A percentile compares a stretch with the other conserved stretches of the same genome.
Evolutionary conservation across 2,888 invertebrate species (phyloP).

Genomic region (Lottia scabra): DNA sequence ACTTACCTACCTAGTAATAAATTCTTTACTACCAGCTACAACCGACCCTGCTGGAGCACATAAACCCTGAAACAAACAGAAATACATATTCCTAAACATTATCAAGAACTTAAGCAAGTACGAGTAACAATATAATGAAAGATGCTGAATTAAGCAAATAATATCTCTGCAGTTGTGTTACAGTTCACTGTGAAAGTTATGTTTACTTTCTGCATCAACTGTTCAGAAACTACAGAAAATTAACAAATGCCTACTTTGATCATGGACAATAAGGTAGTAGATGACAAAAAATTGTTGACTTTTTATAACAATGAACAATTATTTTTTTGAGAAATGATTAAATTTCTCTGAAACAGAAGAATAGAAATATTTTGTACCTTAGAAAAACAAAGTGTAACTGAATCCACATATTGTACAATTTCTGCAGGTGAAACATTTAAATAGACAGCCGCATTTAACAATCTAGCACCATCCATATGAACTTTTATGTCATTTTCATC

Average conservation of each 20-base stretch:
- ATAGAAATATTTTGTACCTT: slow-evolving; percentile 73
- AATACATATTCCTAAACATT: background rate
- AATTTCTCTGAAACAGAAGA: too few species aligned
- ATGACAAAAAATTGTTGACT: too few species aligned
- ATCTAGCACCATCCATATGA: slow-evolving; percentile 94
- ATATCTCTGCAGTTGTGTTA: too few species aligned
- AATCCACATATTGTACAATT: slow-evolving; percentile 81
- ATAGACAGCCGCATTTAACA: slow-evolving; percentile 89
- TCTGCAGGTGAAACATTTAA: slow-evolving; percentile 76
- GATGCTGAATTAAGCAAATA: too few species aligned
- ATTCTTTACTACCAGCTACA: slow-evolving; percentile 77
- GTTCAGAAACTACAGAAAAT: too few species aligned
- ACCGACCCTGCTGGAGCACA: slow-evolving; percentile 91
- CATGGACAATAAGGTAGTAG: too few species aligned
- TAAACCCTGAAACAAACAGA: slow-evolving; percentile 72
- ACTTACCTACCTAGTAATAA: slow-evolving; percentile 74
- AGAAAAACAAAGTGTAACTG: slow-evolving; percentile 89
- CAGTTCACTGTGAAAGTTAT: too few species aligned
- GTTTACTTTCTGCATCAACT: too few species aligned
- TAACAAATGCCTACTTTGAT: too few species aligned
- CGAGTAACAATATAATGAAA: background rate
- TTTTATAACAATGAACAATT: too few species aligned
- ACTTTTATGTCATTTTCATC: slow-evolving; percentile 76
- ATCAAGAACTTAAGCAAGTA: background rate
- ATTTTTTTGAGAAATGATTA: too few species aligned